phyloP scores from a whole-genome alignment of 2,888 invertebrate genomes.

The Pristionchus fissidentatus region DNA sequence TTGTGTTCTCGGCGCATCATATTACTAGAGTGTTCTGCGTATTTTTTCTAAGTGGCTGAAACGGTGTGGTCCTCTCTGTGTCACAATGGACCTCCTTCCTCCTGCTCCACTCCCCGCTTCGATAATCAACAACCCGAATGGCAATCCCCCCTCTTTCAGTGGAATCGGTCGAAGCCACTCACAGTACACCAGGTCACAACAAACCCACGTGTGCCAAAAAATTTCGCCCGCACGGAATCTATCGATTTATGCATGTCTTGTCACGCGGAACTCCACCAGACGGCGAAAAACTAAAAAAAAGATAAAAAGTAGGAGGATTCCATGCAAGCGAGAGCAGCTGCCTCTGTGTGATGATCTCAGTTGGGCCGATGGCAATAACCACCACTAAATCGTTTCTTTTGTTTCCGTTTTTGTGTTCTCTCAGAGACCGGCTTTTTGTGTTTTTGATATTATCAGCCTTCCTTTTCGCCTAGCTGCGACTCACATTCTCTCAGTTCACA shows the following conservation, averaged over 20 bases:
- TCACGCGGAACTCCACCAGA: too few species aligned
- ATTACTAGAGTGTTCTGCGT: too few species aligned
- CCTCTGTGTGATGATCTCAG: background rate
- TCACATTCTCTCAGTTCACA: background rate
- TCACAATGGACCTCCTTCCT: too few species aligned
- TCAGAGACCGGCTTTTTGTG: background rate
- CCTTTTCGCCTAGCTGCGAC: constrained; percentile 15
- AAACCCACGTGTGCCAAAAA: background rate
- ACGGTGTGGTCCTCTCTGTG: too few species aligned
- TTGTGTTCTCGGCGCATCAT: too few species aligned
- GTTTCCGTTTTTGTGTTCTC: background rate
- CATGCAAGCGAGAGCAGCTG: background rate
- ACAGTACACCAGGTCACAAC: constrained; percentile 1
- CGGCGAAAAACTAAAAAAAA: background rate
- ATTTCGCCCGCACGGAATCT: background rate
- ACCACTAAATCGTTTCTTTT: background rate
- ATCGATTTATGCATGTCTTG: too few species aligned
- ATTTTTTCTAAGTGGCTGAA: too few species aligned
- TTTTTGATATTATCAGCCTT: background rate
- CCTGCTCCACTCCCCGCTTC: too few species aligned
- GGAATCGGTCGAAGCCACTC: background rate
- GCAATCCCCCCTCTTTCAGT: background rate
- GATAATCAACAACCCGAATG: too few species aligned
- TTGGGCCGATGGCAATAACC: background rate
- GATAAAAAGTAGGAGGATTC: background rate